Percentiles rank a stretch among this genome's conserved stretches.
Evolutionary conservation across 2,797 vertebrate genomes (phyloP).

Genomic region (Nannoperca obscura): DNA sequence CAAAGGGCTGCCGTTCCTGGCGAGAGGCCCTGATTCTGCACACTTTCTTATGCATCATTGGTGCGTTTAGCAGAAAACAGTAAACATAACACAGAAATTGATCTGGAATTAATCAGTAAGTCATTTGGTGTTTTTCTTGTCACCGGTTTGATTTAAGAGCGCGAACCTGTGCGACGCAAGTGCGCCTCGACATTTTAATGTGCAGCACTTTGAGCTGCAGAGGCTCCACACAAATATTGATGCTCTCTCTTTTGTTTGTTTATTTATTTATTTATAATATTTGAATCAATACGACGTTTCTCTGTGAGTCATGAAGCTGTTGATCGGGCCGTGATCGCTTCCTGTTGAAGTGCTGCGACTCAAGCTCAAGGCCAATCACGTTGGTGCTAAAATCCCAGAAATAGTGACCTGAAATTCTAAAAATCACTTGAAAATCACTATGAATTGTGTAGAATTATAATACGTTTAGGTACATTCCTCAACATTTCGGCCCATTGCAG

Average conservation of each 20-base stretch:
- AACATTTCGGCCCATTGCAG: background rate
- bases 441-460: background rate
- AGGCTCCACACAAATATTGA: conserved; percentile 46
- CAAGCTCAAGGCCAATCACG: background rate
- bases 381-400: background rate
- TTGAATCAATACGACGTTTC: conserved; percentile 51
- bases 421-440: no score
- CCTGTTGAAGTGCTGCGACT: conserved; percentile 13
- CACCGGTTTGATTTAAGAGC: conserved; percentile 33
- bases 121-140: conserved; percentile 35
- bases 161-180: background rate
- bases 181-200: conserved; percentile 21
- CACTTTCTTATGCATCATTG: conserved; percentile 33
- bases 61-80: conserved; percentile 40
- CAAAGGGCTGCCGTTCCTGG: conserved; percentile 40
- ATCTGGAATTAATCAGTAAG: conserved; percentile 52
- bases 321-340: conserved; percentile 7
- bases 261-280: conserved; percentile 10
- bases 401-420: background rate
- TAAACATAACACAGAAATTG: conserved; percentile 49
- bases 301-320: conserved; percentile 39
- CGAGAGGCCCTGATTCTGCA: conserved; percentile 36
- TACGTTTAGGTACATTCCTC: background rate
- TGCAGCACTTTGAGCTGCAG: conserved; percentile 18
- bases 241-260: conserved; percentile 19